Evolutionary conservation across 2,113 vertebrate genomes (phyloP).

Genomic region (Mungos mungo): DNA sequence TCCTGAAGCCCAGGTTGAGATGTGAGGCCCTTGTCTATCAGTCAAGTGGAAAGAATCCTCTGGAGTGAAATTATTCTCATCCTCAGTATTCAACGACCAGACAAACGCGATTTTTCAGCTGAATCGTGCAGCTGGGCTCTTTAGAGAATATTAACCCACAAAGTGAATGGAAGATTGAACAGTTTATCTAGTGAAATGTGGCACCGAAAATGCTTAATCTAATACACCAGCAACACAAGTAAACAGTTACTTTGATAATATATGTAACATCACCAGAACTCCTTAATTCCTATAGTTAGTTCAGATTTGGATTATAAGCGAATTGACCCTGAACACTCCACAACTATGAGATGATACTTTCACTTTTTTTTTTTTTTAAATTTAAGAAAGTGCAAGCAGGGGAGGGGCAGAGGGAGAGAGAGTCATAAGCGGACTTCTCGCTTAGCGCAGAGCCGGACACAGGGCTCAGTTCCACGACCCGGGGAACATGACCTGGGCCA

Average conservation of each 20-base stretch:
- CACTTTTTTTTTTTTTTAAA: too few relatives aligned
- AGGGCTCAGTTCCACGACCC: too few relatives aligned
- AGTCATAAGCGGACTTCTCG: too few relatives aligned
- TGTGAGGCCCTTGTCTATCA: neutral
- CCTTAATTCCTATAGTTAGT: neutral
- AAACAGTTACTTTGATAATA: neutral
- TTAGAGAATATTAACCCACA: slow-evolving; percentile 21
- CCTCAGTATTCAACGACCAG: neutral
- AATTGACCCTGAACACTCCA: neutral
- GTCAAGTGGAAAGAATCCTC: slow-evolving; percentile 55
- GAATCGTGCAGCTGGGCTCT: slow-evolving; percentile 14
- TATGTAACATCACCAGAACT: neutral
- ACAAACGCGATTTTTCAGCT: slow-evolving; percentile 51
- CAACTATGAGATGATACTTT: neutral
- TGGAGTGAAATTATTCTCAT: slow-evolving; percentile 52
- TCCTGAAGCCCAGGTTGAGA: neutral
- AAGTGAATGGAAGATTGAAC: neutral
- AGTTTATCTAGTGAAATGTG: neutral
- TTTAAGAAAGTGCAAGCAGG: too few relatives aligned
- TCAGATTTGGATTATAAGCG: neutral
- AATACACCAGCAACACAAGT: neutral
- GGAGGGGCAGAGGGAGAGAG: too few relatives aligned
- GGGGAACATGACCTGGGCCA: too few relatives aligned
- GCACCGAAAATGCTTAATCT: neutral
- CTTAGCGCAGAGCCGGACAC: too few relatives aligned